Conservation (phyloP, 64 coral and sea anemone species). For the Montipora cactus region DNA sequence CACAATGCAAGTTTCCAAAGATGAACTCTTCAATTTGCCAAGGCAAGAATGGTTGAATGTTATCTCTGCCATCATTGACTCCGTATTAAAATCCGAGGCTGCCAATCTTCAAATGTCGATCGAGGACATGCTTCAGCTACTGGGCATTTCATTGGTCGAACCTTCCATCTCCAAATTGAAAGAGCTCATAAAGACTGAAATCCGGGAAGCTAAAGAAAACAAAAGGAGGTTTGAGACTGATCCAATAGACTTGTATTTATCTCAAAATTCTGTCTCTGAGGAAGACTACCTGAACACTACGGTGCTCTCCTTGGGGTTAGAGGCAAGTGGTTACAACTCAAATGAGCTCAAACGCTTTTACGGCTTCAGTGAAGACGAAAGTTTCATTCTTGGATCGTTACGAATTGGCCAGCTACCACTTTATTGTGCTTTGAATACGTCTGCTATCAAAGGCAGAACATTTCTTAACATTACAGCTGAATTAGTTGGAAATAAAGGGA, state of each 20-base stretch:
- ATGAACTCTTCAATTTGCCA: slow-evolving; percentile 50
- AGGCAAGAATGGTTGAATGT: slow-evolving; percentile 59
- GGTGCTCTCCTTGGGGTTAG: slow-evolving; percentile 23
- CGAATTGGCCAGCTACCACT: slow-evolving; percentile 28
- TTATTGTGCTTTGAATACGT: slow-evolving; percentile 20
- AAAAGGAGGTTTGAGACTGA: slow-evolving; percentile 46
- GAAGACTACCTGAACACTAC: background rate
- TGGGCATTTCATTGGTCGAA: background rate
- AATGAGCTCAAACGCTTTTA: slow-evolving; percentile 14
- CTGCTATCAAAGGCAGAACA: slow-evolving; percentile 14
- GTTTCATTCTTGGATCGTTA: background rate
- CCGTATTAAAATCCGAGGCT: background rate
- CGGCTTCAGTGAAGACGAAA: background rate
- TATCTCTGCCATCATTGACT: slow-evolving; percentile 16
- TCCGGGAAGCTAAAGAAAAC: background rate
- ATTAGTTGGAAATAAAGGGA: slow-evolving; percentile 11
- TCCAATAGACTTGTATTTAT: slow-evolving; percentile 17
- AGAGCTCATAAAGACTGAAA: background rate
- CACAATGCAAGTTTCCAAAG: background rate
- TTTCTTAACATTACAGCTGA: slow-evolving; percentile 19
- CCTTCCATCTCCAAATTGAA: slow-evolving; percentile 4
- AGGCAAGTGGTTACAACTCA: slow-evolving; percentile 21
- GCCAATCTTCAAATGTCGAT: background rate
- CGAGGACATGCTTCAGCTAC: background rate
- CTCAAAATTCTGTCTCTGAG: slow-evolving; percentile 23